Base-by-base conservation (phyloP, 2,888 invertebrate species). In the Sarcophaga variegata region DNA sequence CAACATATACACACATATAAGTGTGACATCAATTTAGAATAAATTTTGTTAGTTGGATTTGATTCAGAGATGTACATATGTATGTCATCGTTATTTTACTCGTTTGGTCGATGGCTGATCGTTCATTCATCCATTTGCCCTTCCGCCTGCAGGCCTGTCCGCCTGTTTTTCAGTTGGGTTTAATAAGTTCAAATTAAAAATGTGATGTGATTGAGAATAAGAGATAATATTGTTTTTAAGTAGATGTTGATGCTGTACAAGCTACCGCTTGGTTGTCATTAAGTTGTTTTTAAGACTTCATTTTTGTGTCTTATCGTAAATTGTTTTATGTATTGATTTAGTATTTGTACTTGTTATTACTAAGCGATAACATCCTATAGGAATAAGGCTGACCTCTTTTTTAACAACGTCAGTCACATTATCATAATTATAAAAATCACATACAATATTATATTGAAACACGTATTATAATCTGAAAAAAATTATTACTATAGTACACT, bases 221-320 rank as follows among this genome's bases (percentile, higher is more conserved):
- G 91, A 90, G 92, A 92, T 92, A 92, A 92, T 92, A 92, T 92
- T 92, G 91, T 92, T 91, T 92, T 92, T 92, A 92, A 92, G 92
- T 92, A 92, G 92, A 92, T 92, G 92, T 92, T 90, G 91, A 90
- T 90, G 91, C 90, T 89, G 88, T 88, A 83, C 88, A 64, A 69
- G 82, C 74, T 80, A 75, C 71, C 80, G 78, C 72, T 80, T 88
- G 89, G 83, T 77, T 74, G 77, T 64, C 67, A 78, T 88, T 76
- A 89, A 87, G 88, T 88, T 89, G 88, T 89, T 89, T 88, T 89
- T 87, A 92, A 92, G 92, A 92, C 91, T 92, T 92, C 90, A 90
- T 90, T 90, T 72, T 86, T 87, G 79, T 83, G 83, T 91, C 92
- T 92, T 92, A 92, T 92, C 92, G 89, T 91, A 91, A 89, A 84